A percentile compares a stretch with the other conserved stretches of the same genome.
Evolutionary conservation across 2,113 vertebrate genomes (phyloP).

Genomic region (Leucosticte australis): DNA sequence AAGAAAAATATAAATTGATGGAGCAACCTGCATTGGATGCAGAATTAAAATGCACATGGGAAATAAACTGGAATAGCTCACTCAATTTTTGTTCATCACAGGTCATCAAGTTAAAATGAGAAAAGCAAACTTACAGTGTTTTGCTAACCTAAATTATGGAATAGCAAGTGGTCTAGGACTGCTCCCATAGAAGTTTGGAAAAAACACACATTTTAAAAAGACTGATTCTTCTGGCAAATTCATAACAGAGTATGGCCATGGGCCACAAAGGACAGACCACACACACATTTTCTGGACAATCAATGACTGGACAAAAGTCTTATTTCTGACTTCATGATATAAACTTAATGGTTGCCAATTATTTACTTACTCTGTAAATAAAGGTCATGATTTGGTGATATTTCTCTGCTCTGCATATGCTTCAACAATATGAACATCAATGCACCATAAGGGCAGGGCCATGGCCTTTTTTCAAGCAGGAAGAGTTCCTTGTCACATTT

Average conservation of each 20-base stretch:
- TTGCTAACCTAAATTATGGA: slow-evolving; percentile 17
- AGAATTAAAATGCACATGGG: slow-evolving; percentile 35
- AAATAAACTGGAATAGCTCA: slow-evolving; percentile 10
- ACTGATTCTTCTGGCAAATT: neutral
- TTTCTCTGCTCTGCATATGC: neutral
- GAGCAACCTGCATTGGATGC: slow-evolving; percentile 10
- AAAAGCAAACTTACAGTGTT: slow-evolving; percentile 33
- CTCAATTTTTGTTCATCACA: slow-evolving; percentile 5
- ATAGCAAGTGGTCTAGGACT: slow-evolving; percentile 11
- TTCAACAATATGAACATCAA: neutral
- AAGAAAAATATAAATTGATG: slow-evolving; percentile 22
- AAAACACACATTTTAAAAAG: neutral
- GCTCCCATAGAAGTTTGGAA: slow-evolving; percentile 21
- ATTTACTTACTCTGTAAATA: neutral
- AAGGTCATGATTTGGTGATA: neutral
- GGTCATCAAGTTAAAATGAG: slow-evolving; percentile 52
- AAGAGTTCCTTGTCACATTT: neutral
- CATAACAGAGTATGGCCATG: neutral
- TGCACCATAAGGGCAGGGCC: neutral
- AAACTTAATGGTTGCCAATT: neutral
- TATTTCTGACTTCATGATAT: neutral
- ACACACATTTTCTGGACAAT: neutral
- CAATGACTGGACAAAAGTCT: neutral
- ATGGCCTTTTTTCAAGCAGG: neutral
- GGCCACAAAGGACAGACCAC: neutral